These are phyloP conservation scores for Euplagia quadripunctaria DNA, from an alignment of 2,888 invertebrate genomes.

Conservation along the genomic window DNA sequence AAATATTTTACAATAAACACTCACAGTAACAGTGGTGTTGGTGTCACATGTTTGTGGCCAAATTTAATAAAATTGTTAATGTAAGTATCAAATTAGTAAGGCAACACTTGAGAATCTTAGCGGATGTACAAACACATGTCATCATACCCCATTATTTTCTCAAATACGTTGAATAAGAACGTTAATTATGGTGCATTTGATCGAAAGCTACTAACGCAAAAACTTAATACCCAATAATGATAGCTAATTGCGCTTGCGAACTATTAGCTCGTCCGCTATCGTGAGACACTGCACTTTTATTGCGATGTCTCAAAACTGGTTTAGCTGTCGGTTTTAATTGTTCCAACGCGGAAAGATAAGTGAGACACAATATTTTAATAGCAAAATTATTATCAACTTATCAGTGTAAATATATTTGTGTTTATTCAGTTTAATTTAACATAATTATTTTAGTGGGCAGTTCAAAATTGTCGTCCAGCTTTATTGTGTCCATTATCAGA, in stretches of 20 bases:
- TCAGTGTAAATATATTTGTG: not conserved
- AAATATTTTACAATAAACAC: too few species aligned
- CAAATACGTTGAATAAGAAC: conserved; percentile 33
- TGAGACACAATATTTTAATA: conserved; percentile 5
- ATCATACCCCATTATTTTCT: conserved; percentile 15
- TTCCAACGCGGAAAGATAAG: conserved; percentile 12
- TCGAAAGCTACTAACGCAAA: conserved; percentile 72
- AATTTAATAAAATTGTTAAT: not conserved
- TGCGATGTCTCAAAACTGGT: conserved; percentile 31
- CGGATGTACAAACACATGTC: not conserved
- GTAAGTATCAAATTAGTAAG: not conserved
- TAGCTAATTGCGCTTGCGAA: conserved; percentile 68
- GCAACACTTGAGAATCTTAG: not conserved
- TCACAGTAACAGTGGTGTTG: too few species aligned
- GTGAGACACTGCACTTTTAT: conserved; percentile 58
- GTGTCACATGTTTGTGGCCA: too few species aligned
- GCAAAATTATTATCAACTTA: not conserved
- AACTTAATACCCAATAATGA: conserved; percentile 74
- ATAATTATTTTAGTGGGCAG: not conserved
- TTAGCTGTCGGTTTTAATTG: conserved; percentile 7
- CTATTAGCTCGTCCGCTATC: conserved; percentile 58
- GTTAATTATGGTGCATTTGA: conserved; percentile 59
- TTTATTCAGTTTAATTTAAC: not conserved
- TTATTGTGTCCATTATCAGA: not conserved
- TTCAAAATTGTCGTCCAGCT: not conserved